These are phyloP conservation scores for Oreotrochilus melanogaster DNA, from an alignment of 2,113 vertebrate species.

Conservation along the genomic window DNA sequence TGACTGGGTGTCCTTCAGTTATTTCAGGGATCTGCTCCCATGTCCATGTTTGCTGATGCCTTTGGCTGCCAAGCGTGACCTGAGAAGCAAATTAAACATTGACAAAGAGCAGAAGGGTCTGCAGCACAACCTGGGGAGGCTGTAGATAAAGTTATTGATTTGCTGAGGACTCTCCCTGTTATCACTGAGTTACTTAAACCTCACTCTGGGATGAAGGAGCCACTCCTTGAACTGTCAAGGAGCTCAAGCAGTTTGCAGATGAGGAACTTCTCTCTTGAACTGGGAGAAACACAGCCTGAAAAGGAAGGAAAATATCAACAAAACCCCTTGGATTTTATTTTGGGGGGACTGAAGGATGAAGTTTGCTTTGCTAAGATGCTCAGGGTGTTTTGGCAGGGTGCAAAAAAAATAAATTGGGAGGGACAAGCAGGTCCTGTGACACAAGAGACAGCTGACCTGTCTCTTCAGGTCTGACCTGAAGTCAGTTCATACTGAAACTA, in stretches of 20 bases:
- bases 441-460: background rate
- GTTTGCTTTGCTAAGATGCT: background rate
- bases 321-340: background rate
- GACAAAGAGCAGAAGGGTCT: background rate
- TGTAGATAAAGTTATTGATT: background rate
- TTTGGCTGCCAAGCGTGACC: background rate
- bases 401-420: background rate
- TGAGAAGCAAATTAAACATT: background rate
- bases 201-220: background rate
- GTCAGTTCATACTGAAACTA: background rate
- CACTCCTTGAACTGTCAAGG: background rate
- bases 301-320: background rate
- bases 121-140: background rate
- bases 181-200: background rate
- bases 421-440: background rate
- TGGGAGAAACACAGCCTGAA: background rate
- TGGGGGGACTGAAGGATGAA: background rate
- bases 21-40: background rate
- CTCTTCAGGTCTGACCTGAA: background rate
- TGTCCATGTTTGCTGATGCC: background rate
- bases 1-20: background rate
- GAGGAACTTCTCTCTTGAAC: background rate
- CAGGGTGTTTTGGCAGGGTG: background rate
- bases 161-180: background rate
- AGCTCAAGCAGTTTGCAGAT: background rate